phyloP scores from a whole-genome alignment of 2,888 invertebrate genomes.

The Metacarcinus magister region DNA sequence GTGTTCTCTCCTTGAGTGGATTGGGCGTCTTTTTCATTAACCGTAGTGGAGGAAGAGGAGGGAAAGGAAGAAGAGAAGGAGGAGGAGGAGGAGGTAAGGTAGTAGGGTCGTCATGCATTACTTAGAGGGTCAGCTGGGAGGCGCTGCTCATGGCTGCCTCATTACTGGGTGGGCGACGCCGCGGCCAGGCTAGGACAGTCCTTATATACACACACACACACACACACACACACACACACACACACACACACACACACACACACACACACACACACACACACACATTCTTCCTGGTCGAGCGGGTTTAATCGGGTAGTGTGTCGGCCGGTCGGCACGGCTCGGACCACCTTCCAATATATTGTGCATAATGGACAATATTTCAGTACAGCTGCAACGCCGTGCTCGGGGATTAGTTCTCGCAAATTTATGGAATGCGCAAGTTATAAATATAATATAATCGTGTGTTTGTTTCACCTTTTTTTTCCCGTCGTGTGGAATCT shows the following conservation, averaged over 20 bases:
- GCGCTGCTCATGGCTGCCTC: neutral
- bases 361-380: neutral
- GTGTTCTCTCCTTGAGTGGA: too few relatives aligned
- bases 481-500: neutral
- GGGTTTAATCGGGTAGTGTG: neutral
- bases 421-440: constrained; percentile 13
- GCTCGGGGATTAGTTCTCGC: neutral
- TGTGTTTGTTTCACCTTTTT: neutral
- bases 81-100: neutral
- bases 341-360: neutral
- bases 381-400: neutral
- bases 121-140: neutral
- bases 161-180: neutral
- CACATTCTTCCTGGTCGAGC: neutral
- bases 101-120: neutral
- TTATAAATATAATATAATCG: constrained; percentile 26
- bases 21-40: too few relatives aligned
- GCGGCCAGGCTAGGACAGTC: too few relatives aligned
- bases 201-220: too few relatives aligned
- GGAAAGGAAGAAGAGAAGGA: neutral
- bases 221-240: too few relatives aligned
- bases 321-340: too few relatives aligned
- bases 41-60: neutral
- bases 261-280: neutral
- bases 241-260: neutral